phyloP scores from a whole-genome alignment of 2,113 vertebrate genomes.

The Apistogramma diplotaenia region DNA sequence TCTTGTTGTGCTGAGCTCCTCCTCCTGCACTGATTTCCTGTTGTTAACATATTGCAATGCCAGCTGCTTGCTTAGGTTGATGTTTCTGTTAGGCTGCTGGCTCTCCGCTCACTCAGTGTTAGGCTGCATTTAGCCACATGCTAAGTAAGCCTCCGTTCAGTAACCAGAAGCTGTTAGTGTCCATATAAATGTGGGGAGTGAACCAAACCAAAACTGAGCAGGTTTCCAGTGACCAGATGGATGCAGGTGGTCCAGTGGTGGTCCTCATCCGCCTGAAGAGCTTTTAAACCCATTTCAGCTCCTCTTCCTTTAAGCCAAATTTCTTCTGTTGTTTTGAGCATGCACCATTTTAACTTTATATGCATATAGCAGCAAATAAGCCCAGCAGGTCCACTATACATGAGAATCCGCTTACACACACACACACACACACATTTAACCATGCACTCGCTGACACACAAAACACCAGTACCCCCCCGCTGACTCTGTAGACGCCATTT shows the following conservation, averaged over 20 bases:
- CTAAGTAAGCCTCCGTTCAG: background rate
- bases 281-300: background rate
- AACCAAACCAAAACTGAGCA: background rate
- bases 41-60: background rate
- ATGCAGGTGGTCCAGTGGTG: no score
- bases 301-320: background rate
- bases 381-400: background rate
- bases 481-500: conserved; percentile 20
- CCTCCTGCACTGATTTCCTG: background rate
- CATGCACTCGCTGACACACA: background rate
- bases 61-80: background rate
- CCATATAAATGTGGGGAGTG: background rate
- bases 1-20: background rate
- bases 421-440: background rate
- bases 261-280: no score
- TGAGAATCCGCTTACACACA: background rate
- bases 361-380: background rate
- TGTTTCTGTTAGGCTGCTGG: background rate
- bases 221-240: background rate
- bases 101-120: background rate
- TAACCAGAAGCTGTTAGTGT: background rate
- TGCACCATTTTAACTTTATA: background rate
- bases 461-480: background rate
- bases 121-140: background rate
- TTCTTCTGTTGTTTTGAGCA: background rate